phyloP scores from a whole-genome alignment of 2,113 vertebrate species.

The Zosterops lateralis region DNA sequence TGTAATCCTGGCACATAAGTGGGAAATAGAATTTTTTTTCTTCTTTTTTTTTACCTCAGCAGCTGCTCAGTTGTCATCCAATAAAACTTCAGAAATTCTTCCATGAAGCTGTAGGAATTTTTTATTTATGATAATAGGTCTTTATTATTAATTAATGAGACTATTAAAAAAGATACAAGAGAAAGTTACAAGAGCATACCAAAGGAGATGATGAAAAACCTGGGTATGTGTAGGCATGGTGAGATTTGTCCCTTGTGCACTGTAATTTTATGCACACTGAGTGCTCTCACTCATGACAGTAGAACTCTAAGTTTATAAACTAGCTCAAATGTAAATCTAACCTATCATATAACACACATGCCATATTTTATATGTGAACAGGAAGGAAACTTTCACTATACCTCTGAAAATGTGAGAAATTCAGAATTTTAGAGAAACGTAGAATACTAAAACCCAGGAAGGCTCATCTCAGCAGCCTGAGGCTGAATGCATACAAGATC shows the following conservation, averaged over 20 bases:
- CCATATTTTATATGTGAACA: neutral
- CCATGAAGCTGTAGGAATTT: neutral
- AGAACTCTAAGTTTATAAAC: neutral
- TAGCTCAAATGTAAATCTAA: neutral
- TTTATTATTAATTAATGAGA: neutral
- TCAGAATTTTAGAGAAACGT: neutral
- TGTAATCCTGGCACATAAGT: neutral
- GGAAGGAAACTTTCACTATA: neutral
- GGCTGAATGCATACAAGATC: neutral
- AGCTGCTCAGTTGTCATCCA: neutral
- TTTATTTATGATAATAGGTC: neutral
- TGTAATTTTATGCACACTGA: neutral
- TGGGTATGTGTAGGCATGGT: neutral
- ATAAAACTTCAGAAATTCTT: neutral
- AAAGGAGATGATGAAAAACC: neutral
- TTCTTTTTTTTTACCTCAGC: neutral
- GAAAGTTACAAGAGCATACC: neutral
- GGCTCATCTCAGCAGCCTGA: neutral
- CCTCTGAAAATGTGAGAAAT: neutral
- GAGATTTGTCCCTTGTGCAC: neutral
- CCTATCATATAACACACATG: neutral
- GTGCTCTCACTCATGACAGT: neutral
- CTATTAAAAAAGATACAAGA: neutral
- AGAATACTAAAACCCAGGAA: neutral
- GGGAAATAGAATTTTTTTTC: neutral